Base-by-base conservation (phyloP, 1,140 invertebrate species). In the Plutomurus gul region DNA sequence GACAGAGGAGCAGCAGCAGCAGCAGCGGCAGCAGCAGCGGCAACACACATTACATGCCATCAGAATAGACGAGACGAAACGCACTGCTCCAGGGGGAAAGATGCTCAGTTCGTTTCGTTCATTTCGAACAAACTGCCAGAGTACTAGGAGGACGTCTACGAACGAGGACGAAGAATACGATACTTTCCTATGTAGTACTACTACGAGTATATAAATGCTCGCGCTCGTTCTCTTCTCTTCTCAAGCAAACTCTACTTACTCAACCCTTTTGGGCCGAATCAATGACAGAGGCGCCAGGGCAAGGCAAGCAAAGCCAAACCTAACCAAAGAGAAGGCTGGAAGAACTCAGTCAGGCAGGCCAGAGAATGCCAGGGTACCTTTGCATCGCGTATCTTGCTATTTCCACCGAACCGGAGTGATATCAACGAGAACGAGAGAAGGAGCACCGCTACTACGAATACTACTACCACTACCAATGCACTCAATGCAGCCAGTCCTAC, bases 231-330 rank as follows among this genome's bases (percentile, higher is more conserved):
- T 60, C 25, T 60, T 60, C 27, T 36, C n/a, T 49, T 49, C n/a
- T 49, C 46, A 49, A 49, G 46, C 56, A 65, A 65, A 65, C 30
- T 33, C 56, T 60, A 65, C 30, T 65, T 65, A 47, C 76, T 77
- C 22, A 77, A 77, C 56, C 76, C 76, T 77, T 77, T 77, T 77
- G 76, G 76, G 76, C 56, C 40, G 76, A 77, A 77, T 77, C 76
- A 77, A 77, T 77, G 76, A 39, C n/a, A 51, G 60, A 51, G 76
- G 76, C 56, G 76, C 76, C 56, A 65, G 70, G 70, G 25, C 37
- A 73, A 72, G 36, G 36, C 39, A 60, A 30, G 51, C 51, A 60
- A 27, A n/a, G 27, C 56, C 56, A 33, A 65, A 36, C 56, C 56
- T 16, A 36, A 65, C 13, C 3, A 65, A 65, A 27, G 25, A 25